Evolutionary conservation across 2,888 invertebrate species (phyloP), one percentile per base, ranked within the genome.

Genomic region (Hypsopygia costalis): DNA sequence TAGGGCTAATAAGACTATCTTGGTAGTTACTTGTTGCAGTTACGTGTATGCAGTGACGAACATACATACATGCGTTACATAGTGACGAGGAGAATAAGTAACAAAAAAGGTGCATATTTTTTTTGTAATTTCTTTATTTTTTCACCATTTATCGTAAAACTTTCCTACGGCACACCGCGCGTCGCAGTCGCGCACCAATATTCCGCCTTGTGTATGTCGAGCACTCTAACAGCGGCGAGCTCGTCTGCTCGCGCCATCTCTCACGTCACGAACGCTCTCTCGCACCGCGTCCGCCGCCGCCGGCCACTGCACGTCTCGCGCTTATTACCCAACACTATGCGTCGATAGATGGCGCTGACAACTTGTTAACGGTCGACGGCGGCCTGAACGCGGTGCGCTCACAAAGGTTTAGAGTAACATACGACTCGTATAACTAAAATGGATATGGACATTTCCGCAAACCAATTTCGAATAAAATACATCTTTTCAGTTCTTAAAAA

Each of bases 111-210:
- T 6, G 33, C 36, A 29, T 7, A 16, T 6, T 40, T 40, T 78
- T 82, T 86, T 86, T 83, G 76, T 81, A 82, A 77, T 86, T 87
- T 86, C 77, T 86, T 86, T 85, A 85, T 83, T 86, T 83, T 81
- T 85, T 85, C 83, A 87, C 87, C 87, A 87, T 88, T 88, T 88
- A 88, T 88, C 86, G 82, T 86, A 86, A 88, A 87, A 85, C 85
- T 81, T 81, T 81, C 85, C 81, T 83, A 86, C 79, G 82, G 80
- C 82, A 83, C 78, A 81, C 81, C 80, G 81, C 82, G 81, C 82
- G 78, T 81, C 78, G 76, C 81, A 76, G 73, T 74, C 80, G 80
- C 85, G 81, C 81, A 69, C 83, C 85, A 70, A 81, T 81, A 82
- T 79, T 79, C 75, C 80, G 81, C 76, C 80, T 81, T 81, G 85